These are phyloP conservation scores for Forbesichthys papilliferus DNA, from an alignment of 2,113 vertebrate genomes.

Conservation along the genomic window DNA sequence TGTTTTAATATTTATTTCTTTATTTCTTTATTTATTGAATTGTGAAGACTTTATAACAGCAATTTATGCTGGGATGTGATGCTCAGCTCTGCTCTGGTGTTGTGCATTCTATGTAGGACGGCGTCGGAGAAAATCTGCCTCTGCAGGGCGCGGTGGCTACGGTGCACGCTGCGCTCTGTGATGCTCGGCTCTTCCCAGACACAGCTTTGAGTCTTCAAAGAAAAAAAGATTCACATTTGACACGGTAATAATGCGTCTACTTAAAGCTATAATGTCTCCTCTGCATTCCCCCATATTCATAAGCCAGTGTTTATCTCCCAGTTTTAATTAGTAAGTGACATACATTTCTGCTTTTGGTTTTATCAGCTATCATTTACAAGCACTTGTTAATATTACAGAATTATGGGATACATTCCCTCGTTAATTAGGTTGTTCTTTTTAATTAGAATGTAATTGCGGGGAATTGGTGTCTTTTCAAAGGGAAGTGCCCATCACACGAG, in stretches of 20 bases:
- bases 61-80: constrained; percentile 69
- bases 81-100: constrained; percentile 62
- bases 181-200: constrained; percentile 64
- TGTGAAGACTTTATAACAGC: constrained; percentile 39
- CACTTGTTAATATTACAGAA: constrained; percentile 67
- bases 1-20: constrained; percentile 71
- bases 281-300: constrained; percentile 57
- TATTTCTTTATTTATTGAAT: too few relatives aligned
- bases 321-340: constrained; percentile 76
- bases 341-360: constrained; percentile 72
- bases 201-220: constrained; percentile 71
- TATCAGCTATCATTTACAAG: constrained; percentile 75
- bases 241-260: constrained; percentile 72
- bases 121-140: constrained; percentile 54
- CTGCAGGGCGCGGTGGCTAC: constrained; percentile 62
- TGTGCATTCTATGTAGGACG: constrained; percentile 67
- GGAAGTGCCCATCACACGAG: constrained; percentile 47
- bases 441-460: constrained; percentile 74
- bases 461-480: constrained; percentile 66
- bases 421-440: constrained; percentile 80
- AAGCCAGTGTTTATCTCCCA: constrained; percentile 68
- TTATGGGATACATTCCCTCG: constrained; percentile 72
- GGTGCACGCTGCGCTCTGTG: constrained; percentile 58
- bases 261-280: constrained; percentile 74
- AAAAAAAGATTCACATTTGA: constrained; percentile 72